These are phyloP conservation scores for Nycticorax nycticorax DNA, from an alignment of 2,113 vertebrate genomes.

Conservation along the genomic window DNA sequence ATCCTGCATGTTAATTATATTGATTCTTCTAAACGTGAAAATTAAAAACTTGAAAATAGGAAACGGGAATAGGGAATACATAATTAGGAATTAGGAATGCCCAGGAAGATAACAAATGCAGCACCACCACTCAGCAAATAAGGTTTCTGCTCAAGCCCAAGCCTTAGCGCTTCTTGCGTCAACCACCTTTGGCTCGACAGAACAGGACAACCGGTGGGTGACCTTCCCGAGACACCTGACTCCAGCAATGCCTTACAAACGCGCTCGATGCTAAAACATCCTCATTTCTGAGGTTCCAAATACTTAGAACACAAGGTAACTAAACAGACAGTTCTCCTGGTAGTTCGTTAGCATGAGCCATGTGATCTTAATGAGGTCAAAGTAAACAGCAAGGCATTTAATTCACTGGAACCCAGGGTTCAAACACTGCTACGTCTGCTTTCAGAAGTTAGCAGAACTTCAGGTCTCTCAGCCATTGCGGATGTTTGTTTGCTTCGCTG, in stretches of 20 bases:
- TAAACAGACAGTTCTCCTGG: accelerated
- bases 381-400: not conserved
- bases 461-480: too few species aligned
- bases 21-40: accelerated
- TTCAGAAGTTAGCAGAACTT: too few species aligned
- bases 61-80: not conserved
- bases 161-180: accelerated
- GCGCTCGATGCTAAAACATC: accelerated
- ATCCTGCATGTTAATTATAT: accelerated
- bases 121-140: accelerated
- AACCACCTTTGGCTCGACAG: not conserved
- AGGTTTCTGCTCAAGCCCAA: not conserved
- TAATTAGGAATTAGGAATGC: not conserved
- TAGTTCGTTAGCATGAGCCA: not conserved
- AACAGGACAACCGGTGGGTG: not conserved
- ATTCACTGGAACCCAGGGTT: not conserved
- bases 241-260: accelerated
- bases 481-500: not conserved
- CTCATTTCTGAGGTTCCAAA: accelerated
- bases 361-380: not conserved
- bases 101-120: not conserved
- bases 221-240: not conserved
- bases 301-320: accelerated
- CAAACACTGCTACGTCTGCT: not conserved
- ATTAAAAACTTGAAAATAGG: accelerated